Percentiles rank a stretch among this genome's conserved stretches.
These are phyloP conservation scores for Erpornis zantholeuca DNA, from an alignment of 2,113 vertebrate genomes.

Conservation along the genomic window DNA sequence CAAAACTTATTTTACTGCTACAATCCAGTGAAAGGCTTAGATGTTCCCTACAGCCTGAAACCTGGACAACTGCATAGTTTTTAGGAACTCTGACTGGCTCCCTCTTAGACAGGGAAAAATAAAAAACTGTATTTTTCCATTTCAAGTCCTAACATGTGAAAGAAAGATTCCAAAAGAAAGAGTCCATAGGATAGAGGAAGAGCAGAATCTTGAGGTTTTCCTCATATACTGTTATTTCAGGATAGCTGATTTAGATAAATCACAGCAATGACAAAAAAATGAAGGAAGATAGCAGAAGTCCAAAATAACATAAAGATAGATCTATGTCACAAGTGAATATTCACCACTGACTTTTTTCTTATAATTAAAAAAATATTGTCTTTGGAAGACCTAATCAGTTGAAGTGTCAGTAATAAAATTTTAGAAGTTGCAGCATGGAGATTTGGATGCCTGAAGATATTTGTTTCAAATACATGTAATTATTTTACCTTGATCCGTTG, in stretches of 20 bases:
- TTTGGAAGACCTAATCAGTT: neutral
- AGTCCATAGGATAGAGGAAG: neutral
- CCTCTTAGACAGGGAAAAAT: neutral
- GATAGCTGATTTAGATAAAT: neutral
- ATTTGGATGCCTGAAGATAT: neutral
- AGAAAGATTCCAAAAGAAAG: neutral
- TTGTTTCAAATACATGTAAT: neutral
- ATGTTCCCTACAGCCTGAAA: neutral
- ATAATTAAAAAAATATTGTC: neutral
- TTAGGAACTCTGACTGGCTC: neutral
- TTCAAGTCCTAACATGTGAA: neutral
- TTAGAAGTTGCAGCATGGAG: neutral
- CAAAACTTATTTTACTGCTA: neutral
- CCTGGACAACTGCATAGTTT: neutral
- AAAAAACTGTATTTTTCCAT: neutral
- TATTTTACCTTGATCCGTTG: neutral
- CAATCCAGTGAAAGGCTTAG: neutral
- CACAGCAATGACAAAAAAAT: fast-evolving
- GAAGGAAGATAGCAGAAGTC: neutral
- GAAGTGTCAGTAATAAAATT: neutral
- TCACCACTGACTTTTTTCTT: neutral
- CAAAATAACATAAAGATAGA: neutral
- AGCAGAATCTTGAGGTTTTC: neutral
- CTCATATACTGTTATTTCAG: neutral
- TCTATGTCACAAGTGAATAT: neutral